A percentile compares a stretch with the other conserved stretches of the same genome.
phyloP scores from a whole-genome alignment of 1,140 invertebrate species.

The Temnothorax longispinosus region DNA sequence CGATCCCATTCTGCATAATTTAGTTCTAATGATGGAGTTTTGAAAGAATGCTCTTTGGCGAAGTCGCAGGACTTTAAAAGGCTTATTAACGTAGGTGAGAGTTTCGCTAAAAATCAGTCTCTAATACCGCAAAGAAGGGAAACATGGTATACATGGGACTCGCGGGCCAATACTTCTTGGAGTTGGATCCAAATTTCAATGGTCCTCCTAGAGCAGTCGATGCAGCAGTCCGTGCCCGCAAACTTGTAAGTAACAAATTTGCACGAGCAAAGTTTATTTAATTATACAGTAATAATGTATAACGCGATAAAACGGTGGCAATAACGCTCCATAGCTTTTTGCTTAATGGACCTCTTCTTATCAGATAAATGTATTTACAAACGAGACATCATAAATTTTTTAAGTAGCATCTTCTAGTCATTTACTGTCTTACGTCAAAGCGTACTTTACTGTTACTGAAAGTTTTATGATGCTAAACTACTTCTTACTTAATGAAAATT shows the following conservation, averaged over 20 bases:
- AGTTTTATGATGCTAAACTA: neutral
- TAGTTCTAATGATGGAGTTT: neutral
- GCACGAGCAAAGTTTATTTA: neutral
- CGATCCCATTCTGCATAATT: slow-evolving; percentile 9
- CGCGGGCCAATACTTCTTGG: slow-evolving; percentile 74
- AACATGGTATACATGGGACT: slow-evolving; percentile 76
- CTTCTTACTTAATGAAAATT: neutral
- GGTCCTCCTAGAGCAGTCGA: slow-evolving; percentile 70
- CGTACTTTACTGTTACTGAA: neutral
- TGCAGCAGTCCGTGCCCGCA: slow-evolving; percentile 73
- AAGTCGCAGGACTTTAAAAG: neutral
- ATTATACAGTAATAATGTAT: neutral
- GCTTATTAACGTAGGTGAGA: slow-evolving; percentile 12
- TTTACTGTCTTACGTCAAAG: neutral
- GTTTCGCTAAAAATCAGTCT: slow-evolving; percentile 21
- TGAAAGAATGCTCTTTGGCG: neutral
- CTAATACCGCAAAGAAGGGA: slow-evolving; percentile 24
- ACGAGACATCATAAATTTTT: neutral
- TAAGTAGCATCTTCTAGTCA: neutral
- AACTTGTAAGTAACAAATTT: slow-evolving; percentile 74
- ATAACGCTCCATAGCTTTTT: neutral
- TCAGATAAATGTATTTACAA: neutral
- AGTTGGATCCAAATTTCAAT: slow-evolving; percentile 74
- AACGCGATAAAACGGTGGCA: neutral
- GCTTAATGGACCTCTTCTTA: neutral